Base-by-base conservation (phyloP, 1,140 invertebrate species). In the Drosophila pallidifrons region DNA sequence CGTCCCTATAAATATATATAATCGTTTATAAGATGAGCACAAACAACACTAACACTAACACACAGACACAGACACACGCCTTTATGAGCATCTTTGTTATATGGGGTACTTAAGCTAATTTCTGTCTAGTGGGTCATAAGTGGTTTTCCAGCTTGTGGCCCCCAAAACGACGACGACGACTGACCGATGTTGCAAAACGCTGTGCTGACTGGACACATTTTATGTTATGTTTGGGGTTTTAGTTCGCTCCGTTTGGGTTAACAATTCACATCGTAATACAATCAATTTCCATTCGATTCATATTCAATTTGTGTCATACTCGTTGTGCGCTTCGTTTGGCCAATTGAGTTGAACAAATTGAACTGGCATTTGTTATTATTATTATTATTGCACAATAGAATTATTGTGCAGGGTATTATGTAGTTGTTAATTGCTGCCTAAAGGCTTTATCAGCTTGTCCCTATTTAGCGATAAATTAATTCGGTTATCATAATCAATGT, bases 211-310 rank as follows among this genome's bases (percentile, higher is more conserved):
- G 25, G 13, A 60, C 57, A 43, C 6, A 49, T 49, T 77, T 32
- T 32, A 32, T 46, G 38, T 35, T 32, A 15, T 54, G n/a, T 35
- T 16, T 30, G 10, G n/a, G 20, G 20, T 25, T 25, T 25, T 25
- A 25, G 20, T 6, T 38, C 7, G 30, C 30, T 15, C 54, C 8
- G 11, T 25, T n/a, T 41, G 20, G 15, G 49, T 35, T 35, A 16
- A 64, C 60, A 49, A 64, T 60, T 58, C 52, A 30, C 73, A 4
- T 61, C 15, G 25, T 49, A 41, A 64, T 51, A 69, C 57, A 78
- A 82, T 82, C 79, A 82, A 82, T 74, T 82, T 47, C 54, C 25
- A 76, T 81, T 52, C 45, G 25, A 76, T 71, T 75, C 68, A 75
- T 81, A 80, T 74, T 43, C 64, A 74, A 74, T 82, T 81, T 74